Percentiles rank a stretch among this genome's conserved stretches.
Conservation (phyloP, 2,888 invertebrate genomes). For the Trachelus tabidus region DNA sequence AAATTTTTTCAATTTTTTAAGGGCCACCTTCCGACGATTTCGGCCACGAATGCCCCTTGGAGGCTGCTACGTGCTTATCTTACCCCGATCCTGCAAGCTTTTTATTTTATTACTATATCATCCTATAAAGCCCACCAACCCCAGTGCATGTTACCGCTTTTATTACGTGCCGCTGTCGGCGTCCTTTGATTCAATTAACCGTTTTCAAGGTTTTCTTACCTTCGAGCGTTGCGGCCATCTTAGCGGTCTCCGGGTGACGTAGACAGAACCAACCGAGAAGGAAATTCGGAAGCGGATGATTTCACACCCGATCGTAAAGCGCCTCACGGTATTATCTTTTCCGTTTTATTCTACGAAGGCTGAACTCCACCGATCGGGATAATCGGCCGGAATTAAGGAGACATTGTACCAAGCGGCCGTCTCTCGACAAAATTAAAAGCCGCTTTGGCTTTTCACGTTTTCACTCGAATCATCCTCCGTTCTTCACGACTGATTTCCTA, state of each 20-base stretch:
- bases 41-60: neutral
- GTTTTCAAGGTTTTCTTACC: conserved; percentile 50
- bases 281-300: conserved; percentile 37
- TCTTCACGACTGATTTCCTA: neutral
- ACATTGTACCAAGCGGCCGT: neutral
- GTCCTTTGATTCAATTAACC: conserved; percentile 65
- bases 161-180: conserved; percentile 62
- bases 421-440: neutral
- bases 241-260: conserved; percentile 11
- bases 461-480: neutral
- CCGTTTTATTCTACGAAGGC: neutral
- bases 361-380: neutral
- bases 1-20: neutral
- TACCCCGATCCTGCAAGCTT: conserved; percentile 38
- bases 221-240: conserved; percentile 16
- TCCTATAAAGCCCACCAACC: conserved; percentile 52
- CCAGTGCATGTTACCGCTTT: conserved; percentile 56
- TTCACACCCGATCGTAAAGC: conserved; percentile 23
- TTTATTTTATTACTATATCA: conserved; percentile 59
- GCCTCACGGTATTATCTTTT: neutral
- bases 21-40: neutral
- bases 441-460: neutral
- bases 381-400: neutral
- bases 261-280: conserved; percentile 9
- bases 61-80: conserved; percentile 20